Evolutionary conservation across 2,888 invertebrate species (phyloP).

Genomic region (Drosophila neonasuta): DNA sequence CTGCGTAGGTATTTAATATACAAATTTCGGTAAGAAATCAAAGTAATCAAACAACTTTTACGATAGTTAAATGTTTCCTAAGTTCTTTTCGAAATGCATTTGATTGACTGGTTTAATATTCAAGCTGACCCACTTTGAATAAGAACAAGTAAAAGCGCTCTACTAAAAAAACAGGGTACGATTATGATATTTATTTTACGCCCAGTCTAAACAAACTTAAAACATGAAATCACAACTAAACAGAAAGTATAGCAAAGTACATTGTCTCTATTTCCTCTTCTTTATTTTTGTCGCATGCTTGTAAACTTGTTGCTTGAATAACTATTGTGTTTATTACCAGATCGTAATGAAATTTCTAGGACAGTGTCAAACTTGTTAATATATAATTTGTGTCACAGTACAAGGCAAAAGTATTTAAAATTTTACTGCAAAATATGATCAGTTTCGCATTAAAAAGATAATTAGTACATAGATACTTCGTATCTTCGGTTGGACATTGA

Average conservation of each 20-base stretch:
- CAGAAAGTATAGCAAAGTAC: neutral
- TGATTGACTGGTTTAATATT: neutral
- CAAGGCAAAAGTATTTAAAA: neutral
- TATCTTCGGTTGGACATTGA: too few species aligned
- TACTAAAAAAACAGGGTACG: neutral
- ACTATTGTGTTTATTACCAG: constrained; percentile 1
- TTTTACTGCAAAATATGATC: neutral
- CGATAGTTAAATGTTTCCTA: neutral
- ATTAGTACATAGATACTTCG: too few species aligned
- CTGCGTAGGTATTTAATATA: constrained; percentile 3
- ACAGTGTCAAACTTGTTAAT: constrained; percentile 2
- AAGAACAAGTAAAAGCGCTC: neutral
- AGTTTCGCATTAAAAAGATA: neutral
- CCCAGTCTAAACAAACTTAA: neutral
- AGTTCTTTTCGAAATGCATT: neutral
- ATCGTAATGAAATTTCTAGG: constrained; percentile 3
- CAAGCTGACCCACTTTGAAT: neutral
- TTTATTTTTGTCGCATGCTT: neutral
- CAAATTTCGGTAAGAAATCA: neutral
- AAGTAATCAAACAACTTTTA: neutral
- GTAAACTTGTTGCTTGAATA: constrained; percentile 1
- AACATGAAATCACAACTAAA: neutral
- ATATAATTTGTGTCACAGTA: constrained; percentile 2
- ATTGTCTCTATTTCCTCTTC: neutral
- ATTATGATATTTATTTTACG: neutral